Percentiles rank a stretch among this genome's conserved stretches.
Evolutionary conservation across 2,888 invertebrate species (phyloP).

Genomic region (Anagyrus pseudococci): DNA sequence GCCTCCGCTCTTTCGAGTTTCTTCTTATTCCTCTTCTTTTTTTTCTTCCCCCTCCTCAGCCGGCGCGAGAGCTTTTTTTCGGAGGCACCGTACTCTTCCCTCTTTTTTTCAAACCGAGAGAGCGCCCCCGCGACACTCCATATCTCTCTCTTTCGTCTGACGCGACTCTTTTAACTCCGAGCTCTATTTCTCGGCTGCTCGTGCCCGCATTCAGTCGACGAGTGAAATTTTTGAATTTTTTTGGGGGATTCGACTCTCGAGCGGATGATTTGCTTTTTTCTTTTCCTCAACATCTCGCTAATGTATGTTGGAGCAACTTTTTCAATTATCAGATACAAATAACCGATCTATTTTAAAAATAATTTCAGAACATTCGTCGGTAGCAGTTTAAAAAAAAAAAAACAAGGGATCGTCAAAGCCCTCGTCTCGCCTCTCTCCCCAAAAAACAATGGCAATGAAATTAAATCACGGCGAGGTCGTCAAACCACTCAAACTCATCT

Average conservation of each 20-base stretch:
- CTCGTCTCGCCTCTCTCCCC: too few relatives aligned
- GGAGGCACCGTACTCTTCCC: too few relatives aligned
- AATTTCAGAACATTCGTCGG: too few relatives aligned
- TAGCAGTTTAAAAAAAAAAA: too few relatives aligned
- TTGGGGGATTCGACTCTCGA: background rate
- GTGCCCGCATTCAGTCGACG: too few relatives aligned
- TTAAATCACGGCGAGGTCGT: background rate
- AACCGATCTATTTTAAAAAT: too few relatives aligned
- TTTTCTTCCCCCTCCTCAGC: slow-evolving; percentile 2
- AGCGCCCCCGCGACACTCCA: slow-evolving; percentile 17
- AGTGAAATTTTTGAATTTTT: too few relatives aligned
- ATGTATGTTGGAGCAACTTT: background rate
- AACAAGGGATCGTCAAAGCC: too few relatives aligned
- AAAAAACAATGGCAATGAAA: background rate
- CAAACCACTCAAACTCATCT: too few relatives aligned
- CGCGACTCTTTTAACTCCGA: slow-evolving; percentile 22
- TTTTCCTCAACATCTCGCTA: slow-evolving; percentile 1
- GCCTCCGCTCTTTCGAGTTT: background rate
- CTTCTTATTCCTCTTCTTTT: slow-evolving; percentile 4
- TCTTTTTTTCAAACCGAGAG: too few relatives aligned
- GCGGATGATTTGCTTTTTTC: background rate
- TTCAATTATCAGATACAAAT: background rate
- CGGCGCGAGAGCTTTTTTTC: background rate
- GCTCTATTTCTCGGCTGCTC: too few relatives aligned
- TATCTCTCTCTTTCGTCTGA: slow-evolving; percentile 13